A percentile compares a stretch with the other conserved stretches of the same genome.
These are phyloP conservation scores for Probosciger aterrimus DNA, from an alignment of 2,113 vertebrate genomes.

Conservation along the genomic window DNA sequence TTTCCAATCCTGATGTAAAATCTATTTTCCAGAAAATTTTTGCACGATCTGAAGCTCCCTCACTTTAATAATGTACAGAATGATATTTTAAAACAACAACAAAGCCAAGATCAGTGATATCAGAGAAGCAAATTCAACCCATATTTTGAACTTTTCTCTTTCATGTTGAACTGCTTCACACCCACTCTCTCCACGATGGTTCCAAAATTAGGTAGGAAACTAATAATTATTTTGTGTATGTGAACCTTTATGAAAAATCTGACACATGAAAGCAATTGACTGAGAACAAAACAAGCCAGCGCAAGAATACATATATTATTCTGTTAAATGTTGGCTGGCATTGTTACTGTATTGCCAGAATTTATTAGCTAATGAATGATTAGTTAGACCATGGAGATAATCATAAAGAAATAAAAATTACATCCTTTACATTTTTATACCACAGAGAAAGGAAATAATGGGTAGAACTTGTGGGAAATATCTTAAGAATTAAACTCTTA, in stretches of 20 bases:
- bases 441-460: background rate
- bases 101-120: background rate
- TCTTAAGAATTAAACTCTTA: background rate
- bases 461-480: background rate
- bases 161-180: background rate
- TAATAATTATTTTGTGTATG: background rate
- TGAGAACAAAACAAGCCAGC: background rate
- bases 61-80: background rate
- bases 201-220: background rate
- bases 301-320: background rate
- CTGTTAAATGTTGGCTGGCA: background rate
- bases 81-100: background rate
- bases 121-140: background rate
- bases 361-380: background rate
- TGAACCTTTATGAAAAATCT: background rate
- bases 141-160: background rate
- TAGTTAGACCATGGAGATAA: background rate
- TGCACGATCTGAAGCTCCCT: background rate
- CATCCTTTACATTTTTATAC: background rate
- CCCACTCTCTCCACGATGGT: background rate
- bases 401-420: background rate
- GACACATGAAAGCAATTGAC: background rate
- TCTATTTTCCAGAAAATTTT: slow-evolving; percentile 23
- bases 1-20: slow-evolving; percentile 26
- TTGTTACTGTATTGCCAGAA: background rate